Conservation (phyloP, 2,113 vertebrate genomes). For the Lepidiolamprologus cunningtoni region DNA sequence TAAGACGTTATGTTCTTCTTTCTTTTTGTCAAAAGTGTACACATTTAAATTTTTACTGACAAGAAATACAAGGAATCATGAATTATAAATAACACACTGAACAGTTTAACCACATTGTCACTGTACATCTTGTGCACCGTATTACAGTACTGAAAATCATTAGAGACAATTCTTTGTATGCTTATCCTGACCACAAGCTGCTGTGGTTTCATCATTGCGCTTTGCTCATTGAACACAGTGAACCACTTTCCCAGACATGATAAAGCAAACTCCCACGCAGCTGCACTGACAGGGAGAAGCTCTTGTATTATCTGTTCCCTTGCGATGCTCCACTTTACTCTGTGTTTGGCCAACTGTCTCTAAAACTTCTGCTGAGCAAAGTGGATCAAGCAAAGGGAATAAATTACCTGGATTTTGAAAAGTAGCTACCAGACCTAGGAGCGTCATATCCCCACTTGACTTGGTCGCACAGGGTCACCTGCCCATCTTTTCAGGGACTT, state of each 20-base stretch:
- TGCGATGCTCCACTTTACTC: slow-evolving; percentile 5
- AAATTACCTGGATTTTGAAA: not conserved
- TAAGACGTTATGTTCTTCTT: not conserved
- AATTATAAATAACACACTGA: not conserved
- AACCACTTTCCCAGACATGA: slow-evolving; percentile 9
- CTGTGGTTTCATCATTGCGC: not conserved
- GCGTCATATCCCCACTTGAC: not conserved
- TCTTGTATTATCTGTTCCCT: slow-evolving; percentile 17
- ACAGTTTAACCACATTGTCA: not conserved
- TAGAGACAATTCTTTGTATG: not conserved
- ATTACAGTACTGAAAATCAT: not conserved
- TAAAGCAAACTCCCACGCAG: slow-evolving; percentile 38
- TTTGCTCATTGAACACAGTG: slow-evolving; percentile 18
- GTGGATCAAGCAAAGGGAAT: not conserved
- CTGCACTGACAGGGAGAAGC: slow-evolving; percentile 11
- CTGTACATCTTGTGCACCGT: not conserved
- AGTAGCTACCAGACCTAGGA: not conserved
- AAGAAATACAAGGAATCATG: not conserved
- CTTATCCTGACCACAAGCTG: not conserved
- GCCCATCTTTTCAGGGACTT: not conserved
- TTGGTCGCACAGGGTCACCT: not conserved
- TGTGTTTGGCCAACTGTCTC: slow-evolving; percentile 9
- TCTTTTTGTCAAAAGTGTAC: not conserved
- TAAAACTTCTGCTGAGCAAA: not conserved
- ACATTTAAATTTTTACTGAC: not conserved